Conservation (phyloP, 2,797 vertebrate species). For the Heliangelus exortis region DNA sequence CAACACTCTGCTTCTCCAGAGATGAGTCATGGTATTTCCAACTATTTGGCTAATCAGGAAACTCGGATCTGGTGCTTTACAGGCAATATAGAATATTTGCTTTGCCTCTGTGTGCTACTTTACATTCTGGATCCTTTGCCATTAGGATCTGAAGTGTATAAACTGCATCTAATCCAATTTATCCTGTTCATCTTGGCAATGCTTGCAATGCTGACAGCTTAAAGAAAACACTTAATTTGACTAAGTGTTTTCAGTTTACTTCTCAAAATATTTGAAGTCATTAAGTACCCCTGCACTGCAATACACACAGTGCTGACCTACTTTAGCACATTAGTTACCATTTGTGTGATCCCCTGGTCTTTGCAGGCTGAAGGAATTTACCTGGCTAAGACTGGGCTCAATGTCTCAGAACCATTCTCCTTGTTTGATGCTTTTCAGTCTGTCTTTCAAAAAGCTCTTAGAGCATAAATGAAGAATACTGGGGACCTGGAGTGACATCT, state of each 20-base stretch:
- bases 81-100: constrained; percentile 48
- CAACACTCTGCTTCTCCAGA: neutral
- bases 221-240: constrained; percentile 71
- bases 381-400: neutral
- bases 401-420: neutral
- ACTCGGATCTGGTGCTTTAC: constrained; percentile 42
- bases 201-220: constrained; percentile 48
- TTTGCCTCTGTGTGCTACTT: constrained; percentile 47
- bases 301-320: constrained; percentile 27
- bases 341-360: neutral
- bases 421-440: neutral
- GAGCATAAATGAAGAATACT: neutral
- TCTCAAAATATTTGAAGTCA: constrained; percentile 68
- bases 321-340: constrained; percentile 40
- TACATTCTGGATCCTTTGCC: constrained; percentile 56
- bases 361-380: constrained; percentile 1
- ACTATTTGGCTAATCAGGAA: constrained; percentile 45
- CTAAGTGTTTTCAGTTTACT: constrained; percentile 68
- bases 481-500: neutral
- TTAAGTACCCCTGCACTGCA: constrained; percentile 39
- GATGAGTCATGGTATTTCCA: constrained; percentile 56
- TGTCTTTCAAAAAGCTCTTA: neutral
- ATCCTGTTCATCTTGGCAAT: constrained; percentile 62
- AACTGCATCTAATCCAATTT: constrained; percentile 72
- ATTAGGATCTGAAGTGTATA: constrained; percentile 51